Base-by-base conservation (phyloP, 2,797 vertebrate species). In the Sandelia bainsii region DNA sequence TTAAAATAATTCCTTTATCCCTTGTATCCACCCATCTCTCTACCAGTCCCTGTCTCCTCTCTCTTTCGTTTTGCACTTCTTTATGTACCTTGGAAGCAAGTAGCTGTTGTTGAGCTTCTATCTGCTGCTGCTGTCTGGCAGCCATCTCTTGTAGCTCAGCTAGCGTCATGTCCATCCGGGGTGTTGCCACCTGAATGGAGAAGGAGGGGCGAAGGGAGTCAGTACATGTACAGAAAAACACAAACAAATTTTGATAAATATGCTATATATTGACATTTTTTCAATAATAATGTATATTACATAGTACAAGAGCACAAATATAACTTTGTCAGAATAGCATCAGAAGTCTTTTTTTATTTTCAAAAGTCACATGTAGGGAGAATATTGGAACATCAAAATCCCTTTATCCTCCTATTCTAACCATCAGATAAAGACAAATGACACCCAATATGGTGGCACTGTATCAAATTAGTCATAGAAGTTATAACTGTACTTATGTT, bases 101-200 rank as follows among this genome's bases (percentile, higher is more conserved):
- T 81, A 98, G 95, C 74, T 98, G 97, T 49, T 99, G 97, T 66
- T 99, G 98, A 62, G 95, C 83, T 60, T 99, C 98, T 42, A 99
- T 99, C 90, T 99, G 97, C 16, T 98, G 97, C 91, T 99, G 98
- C 68, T 99, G 98, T 61, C 98, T 94, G 45, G 97, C 93, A 7
- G 98, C 98, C 98, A 99, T 99, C 75, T 99, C 98, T 88, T 99
- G 98, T 39, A 99, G 94, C 87, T 99, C 98, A 0, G 96, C 93
- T 63, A 99, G 89, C 0, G 97, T 98, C 96, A 99, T 96, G 86
- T 99, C 98, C 97, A 97, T 97, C 74, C 97, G 94, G 13, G 98
- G 96, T 60, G 92, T 92, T 8, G 80, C 90, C 57, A 98, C 93
- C 98, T 99, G 80, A 29, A 71, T 11, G 62, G 9, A 51, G 53